A percentile compares a stretch with the other conserved stretches of the same genome.
phyloP scores from a whole-genome alignment of 2,113 vertebrate genomes.

The Phainopepla nitens region DNA sequence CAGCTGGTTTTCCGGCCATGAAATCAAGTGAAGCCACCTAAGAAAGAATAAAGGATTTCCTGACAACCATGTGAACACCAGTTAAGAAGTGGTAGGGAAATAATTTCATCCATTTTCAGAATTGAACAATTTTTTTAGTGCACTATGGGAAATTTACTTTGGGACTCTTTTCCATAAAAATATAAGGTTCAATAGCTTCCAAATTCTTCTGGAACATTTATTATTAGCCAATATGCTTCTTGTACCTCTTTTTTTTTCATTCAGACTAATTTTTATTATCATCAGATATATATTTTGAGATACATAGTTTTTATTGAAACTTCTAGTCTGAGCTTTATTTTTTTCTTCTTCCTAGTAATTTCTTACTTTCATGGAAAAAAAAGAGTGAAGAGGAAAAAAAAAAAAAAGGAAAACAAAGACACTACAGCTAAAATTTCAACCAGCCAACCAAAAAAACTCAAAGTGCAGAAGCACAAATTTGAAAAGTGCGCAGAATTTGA shows the following conservation, averaged over 20 bases:
- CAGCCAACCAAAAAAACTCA: fast-evolving
- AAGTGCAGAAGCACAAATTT: not conserved
- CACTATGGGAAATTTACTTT: not conserved
- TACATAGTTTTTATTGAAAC: not conserved
- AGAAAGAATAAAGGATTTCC: not conserved
- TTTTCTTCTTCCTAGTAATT: not conserved
- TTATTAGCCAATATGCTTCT: not conserved
- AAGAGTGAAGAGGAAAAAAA: fast-evolving
- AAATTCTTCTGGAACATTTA: not conserved
- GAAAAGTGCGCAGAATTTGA: not conserved
- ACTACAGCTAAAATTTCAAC: not conserved
- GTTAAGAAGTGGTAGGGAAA: not conserved
- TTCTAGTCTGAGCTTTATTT: not conserved
- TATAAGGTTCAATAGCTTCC: not conserved
- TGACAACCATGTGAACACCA: not conserved
- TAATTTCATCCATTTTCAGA: not conserved
- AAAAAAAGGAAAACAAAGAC: not conserved
- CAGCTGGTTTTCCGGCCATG: not conserved
- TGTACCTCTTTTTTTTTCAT: not conserved
- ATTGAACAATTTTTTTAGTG: not conserved
- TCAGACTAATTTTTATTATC: not conserved
- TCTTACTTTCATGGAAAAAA: not conserved
- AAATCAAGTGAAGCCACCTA: not conserved
- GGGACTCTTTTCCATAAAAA: not conserved
- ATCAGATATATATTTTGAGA: not conserved